Evolutionary conservation across 2,888 invertebrate species (phyloP), one percentile per base, ranked within the genome.

Genomic region (Apoda limacodes): DNA sequence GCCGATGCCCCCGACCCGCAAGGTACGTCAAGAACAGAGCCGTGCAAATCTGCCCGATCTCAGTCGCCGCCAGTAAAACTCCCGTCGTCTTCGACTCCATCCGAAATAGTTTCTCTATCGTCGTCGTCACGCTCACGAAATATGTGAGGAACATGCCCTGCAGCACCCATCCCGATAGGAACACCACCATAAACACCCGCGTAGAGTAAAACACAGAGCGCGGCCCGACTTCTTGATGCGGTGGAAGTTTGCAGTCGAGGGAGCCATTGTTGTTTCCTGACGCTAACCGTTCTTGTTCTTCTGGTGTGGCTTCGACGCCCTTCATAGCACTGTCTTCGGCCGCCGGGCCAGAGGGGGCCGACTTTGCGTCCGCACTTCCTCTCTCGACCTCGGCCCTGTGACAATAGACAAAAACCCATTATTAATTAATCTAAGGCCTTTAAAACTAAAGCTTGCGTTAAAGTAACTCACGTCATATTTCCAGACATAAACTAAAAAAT

Each of bases 61-160:
- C 95, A 11, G 93, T 94, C 42, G 94, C 93, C 47, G 93, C 92
- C 83, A 95, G 85, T 49, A 95, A 85, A 34, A 93, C 87, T 1
- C 95, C 95, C 1, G 93, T 95, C 22, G 93, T 93, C 74, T 92
- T 93, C 34, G 93, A 93, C 65, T 93, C 93, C 39, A 95, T 90
- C 78, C 92, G 91, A 66, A 93, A 95, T 37, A 95, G 81, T 69
- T 94, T 95, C 69, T 95, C 95, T 43, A 95, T 90, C 17, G 95
- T 95, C 34, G 95, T 95, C 55, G 95, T 93, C 45, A 93, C 93
- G 61, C 93, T 93, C 35, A 95, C 95, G 65, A 95, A 94, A 69
- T 95, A 95, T 22, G 95, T 95, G 70, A 92, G 92, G 70, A 92
- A 95, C 92, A 95, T 95, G 38, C 95, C 95, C 71, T 89, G 89